These are phyloP conservation scores for Flexamia atlantica DNA, from an alignment of 2,888 invertebrate genomes.

Conservation along the genomic window DNA sequence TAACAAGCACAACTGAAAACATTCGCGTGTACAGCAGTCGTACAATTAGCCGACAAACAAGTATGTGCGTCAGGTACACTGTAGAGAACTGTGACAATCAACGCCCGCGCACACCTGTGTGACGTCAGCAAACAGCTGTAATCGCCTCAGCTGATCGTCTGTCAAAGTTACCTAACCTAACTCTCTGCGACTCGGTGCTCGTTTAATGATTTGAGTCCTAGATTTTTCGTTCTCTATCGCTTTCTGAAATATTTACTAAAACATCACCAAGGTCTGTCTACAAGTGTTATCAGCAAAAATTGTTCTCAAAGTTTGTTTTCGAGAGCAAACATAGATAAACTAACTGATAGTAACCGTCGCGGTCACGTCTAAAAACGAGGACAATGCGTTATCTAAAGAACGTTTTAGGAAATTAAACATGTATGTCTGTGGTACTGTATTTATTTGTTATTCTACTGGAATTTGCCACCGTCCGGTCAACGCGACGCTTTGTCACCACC, in stretches of 20 bases:
- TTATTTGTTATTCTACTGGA: too few relatives aligned
- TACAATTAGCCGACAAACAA: neutral
- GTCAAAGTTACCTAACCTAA: neutral
- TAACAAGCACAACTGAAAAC: too few relatives aligned
- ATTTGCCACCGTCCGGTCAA: too few relatives aligned
- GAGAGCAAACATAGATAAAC: neutral
- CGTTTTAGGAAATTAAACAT: too few relatives aligned
- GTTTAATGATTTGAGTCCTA: too few relatives aligned
- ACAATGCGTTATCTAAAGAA: too few relatives aligned
- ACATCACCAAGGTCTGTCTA: neutral
- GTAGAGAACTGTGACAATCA: neutral
- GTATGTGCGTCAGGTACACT: slow-evolving; percentile 4
- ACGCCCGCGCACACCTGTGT: neutral
- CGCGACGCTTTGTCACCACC: too few relatives aligned
- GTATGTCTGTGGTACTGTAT: too few relatives aligned
- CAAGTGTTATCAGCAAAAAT: neutral
- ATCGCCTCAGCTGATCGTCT: slow-evolving; percentile 8
- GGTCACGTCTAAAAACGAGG: neutral
- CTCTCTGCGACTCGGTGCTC: neutral
- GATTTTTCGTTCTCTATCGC: too few relatives aligned
- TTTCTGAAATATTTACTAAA: too few relatives aligned
- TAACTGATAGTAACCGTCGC: neutral
- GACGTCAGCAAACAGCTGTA: slow-evolving; percentile 32
- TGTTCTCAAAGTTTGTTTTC: neutral
- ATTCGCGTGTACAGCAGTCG: too few relatives aligned